phyloP scores from a whole-genome alignment of 2,888 invertebrate species.

The Gastrophysa polygoni region DNA sequence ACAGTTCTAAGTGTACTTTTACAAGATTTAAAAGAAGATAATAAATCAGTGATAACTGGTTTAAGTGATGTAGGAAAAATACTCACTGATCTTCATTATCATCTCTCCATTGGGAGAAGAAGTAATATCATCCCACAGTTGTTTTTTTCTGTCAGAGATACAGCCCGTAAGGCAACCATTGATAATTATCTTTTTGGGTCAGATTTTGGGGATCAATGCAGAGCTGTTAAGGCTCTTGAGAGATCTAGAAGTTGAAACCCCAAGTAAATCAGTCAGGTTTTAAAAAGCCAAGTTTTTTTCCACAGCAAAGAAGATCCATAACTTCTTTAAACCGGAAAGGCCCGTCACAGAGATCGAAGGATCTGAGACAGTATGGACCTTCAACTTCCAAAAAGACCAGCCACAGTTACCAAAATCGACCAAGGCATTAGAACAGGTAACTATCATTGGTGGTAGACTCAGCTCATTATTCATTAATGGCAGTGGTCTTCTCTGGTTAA shows the following conservation, averaged over 20 bases:
- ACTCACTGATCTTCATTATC: neutral
- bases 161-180: neutral
- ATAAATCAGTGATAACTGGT: no score
- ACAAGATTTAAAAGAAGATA: no score
- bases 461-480: neutral
- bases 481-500: neutral
- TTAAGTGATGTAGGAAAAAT: no score
- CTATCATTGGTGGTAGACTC: neutral
- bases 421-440: neutral
- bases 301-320: neutral
- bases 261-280: neutral
- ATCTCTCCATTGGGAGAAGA: neutral
- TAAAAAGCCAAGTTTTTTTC: neutral
- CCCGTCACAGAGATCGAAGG: neutral
- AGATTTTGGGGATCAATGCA: neutral
- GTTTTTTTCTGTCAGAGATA: neutral
- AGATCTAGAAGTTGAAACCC: neutral
- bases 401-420: neutral
- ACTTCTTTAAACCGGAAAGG: constrained; percentile 7
- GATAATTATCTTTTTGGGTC: neutral
- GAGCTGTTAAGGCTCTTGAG: neutral
- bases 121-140: neutral
- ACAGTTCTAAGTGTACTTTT: no score
- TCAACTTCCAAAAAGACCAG: neutral
- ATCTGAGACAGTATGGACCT: neutral